A percentile compares a stretch with the other conserved stretches of the same genome.
Conservation (phyloP, 2,113 vertebrate genomes). For the Calypte anna region DNA sequence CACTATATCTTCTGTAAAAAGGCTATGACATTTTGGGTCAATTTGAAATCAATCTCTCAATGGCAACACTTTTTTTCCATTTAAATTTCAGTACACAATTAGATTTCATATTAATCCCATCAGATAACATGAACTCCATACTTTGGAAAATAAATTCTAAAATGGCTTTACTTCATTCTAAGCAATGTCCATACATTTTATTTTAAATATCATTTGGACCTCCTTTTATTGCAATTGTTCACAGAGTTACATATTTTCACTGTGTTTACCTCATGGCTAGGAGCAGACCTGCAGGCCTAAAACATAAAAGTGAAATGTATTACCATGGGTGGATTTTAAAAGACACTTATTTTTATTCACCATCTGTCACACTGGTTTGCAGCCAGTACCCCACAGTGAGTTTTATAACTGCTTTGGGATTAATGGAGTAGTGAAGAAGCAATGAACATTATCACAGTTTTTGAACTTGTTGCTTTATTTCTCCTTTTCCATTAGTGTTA, state of each 20-base stretch:
- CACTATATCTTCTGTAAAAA: not conserved
- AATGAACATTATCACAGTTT: not conserved
- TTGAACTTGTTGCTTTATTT: slow-evolving; percentile 28
- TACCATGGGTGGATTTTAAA: not conserved
- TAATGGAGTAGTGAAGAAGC: slow-evolving; percentile 8
- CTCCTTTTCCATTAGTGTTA: not conserved
- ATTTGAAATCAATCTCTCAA: not conserved
- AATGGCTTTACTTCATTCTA: not conserved
- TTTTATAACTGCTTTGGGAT: not conserved
- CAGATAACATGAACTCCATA: not conserved
- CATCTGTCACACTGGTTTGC: not conserved
- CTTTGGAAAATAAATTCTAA: not conserved
- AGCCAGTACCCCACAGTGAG: not conserved
- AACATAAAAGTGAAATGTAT: not conserved
- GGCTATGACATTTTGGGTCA: not conserved
- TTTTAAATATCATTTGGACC: not conserved
- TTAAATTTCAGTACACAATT: not conserved
- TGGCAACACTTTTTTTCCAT: not conserved
- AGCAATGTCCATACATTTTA: not conserved
- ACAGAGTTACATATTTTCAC: not conserved
- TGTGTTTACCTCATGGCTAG: not conserved
- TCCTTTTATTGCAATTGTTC: not conserved
- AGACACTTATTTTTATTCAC: slow-evolving; percentile 23
- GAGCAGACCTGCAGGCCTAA: not conserved
- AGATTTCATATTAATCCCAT: not conserved